Base-by-base conservation (phyloP, 2,113 vertebrate genomes). In the Neolamprologus longior region DNA sequence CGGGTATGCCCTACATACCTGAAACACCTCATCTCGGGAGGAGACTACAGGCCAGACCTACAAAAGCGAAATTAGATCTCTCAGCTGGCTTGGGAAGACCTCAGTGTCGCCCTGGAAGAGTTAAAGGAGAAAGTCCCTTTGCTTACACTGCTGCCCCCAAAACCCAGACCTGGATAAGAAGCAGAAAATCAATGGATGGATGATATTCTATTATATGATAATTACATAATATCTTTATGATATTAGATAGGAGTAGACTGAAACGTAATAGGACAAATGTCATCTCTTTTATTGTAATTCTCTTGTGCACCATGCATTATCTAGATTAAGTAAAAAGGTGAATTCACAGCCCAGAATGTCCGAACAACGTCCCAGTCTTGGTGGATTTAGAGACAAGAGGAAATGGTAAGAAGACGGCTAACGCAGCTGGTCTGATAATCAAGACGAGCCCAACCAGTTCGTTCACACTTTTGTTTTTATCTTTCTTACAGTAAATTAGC, bases 341-440 rank as follows among this genome's bases (percentile, higher is more conserved):
- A 58, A 58, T 58, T 58, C 26, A 58, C 55, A 28, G 55, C 13
- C 26, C 26, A 58, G 24, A 58, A 58, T 58, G 55, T 31, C 14
- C 3, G 1, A 17, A 58, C 5, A 58, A 58, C 13, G 5, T 58
- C 2, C 1, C 4, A 28, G 4, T 9, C 54, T 28, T 0, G 54
- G 24, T 3, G 24, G 54, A 57, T 57, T 57, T 57, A 57, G 54
- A 57, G 13, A 57, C 55, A 57, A 57, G 55, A 28, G 55, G 55
- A 58, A 58, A 58, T 28, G 2, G 55, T 58, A 28, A 28, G 21
- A 57, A 26, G 54, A 26, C 0, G 4, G 24, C 54, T 26, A 26
- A 57, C 0, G 7, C 55, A 28, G 55, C 55, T 58, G 24, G 54
- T 28, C 54, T 57, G 54, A 58, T 28, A 58, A 9, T 58, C 55